A percentile compares a stretch with the other conserved stretches of the same genome.
Conservation (phyloP, 2,113 vertebrate genomes). For the Chitala chitala region DNA sequence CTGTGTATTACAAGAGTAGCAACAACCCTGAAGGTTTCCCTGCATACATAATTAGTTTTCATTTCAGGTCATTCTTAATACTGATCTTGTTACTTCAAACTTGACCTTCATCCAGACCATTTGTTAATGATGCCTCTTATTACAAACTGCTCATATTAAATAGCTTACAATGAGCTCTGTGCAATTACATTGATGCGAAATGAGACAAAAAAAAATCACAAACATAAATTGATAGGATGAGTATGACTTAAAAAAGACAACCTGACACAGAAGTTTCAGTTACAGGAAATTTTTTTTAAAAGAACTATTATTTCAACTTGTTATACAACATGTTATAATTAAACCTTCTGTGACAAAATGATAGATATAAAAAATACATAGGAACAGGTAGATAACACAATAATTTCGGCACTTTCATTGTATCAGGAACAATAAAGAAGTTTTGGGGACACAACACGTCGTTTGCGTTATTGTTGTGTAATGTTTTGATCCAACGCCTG, state of each 20-base stretch:
- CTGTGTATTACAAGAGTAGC: constrained; percentile 14
- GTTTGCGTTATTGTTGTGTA: neutral
- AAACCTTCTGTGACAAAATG: neutral
- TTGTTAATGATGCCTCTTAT: neutral
- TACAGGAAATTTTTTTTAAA: too few species aligned
- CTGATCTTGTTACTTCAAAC: neutral
- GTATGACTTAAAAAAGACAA: neutral
- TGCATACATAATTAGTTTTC: constrained; percentile 14
- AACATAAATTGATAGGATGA: neutral
- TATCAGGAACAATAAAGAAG: neutral
- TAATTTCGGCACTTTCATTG: neutral
- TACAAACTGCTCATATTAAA: neutral
- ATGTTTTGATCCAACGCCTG: neutral
- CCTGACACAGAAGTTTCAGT: neutral
- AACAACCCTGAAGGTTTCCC: neutral
- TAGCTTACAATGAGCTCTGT: too few species aligned
- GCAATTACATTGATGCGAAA: neutral
- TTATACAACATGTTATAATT: too few species aligned
- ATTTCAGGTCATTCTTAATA: neutral
- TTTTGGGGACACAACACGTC: neutral
- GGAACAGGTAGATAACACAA: neutral
- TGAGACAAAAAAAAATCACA: neutral
- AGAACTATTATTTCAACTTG: too few species aligned
- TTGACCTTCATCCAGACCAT: neutral
- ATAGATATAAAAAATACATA: neutral